phyloP scores from a whole-genome alignment of 2,888 invertebrate species.

The Yponomeuta sedellus region DNA sequence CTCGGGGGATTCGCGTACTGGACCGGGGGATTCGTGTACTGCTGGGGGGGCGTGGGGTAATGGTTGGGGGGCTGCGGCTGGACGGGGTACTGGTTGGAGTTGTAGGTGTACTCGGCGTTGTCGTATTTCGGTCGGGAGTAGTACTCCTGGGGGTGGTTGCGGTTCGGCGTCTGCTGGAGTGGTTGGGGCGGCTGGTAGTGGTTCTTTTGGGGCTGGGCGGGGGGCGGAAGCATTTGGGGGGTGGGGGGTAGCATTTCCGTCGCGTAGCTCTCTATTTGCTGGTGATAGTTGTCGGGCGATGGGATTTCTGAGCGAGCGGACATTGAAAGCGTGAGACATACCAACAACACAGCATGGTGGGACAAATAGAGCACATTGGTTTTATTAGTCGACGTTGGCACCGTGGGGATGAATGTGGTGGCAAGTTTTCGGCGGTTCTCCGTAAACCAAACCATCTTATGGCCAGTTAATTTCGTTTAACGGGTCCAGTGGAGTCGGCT shows the following conservation, averaged over 20 bases:
- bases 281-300: conserved; percentile 61
- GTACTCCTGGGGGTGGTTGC: conserved; percentile 22
- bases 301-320: conserved; percentile 43
- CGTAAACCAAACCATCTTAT: no score
- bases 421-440: no score
- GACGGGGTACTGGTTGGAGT: conserved; percentile 24
- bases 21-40: not conserved
- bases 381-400: conserved; percentile 34
- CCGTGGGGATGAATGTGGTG: not conserved
- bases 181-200: conserved; percentile 55
- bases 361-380: conserved; percentile 29
- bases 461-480: no score
- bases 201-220: conserved; percentile 55
- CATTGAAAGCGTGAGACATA: not conserved
- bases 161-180: conserved; percentile 27
- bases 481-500: no score
- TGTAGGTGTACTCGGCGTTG: conserved; percentile 20
- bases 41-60: conserved; percentile 27
- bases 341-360: conserved; percentile 20
- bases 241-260: conserved; percentile 60
- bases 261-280: conserved; percentile 68
- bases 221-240: conserved; percentile 33
- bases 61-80: conserved; percentile 21
- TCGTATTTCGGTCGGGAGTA: conserved; percentile 25
- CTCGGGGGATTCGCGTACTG: conserved; percentile 26